These are phyloP conservation scores for Alouatta palliata DNA, from an alignment of 2,113 vertebrate species.

Conservation along the genomic window DNA sequence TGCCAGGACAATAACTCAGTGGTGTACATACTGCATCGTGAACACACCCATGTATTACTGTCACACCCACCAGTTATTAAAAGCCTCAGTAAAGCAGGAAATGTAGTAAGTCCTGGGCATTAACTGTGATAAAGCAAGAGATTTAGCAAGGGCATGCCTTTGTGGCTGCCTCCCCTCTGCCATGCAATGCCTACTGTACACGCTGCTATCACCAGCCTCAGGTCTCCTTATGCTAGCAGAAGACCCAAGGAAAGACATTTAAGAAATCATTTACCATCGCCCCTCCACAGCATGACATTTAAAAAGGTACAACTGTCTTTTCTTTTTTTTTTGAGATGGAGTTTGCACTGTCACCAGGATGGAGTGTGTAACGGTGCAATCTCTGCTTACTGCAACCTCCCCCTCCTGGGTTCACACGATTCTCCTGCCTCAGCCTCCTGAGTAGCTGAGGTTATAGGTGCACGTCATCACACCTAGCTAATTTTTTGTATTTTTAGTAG, in stretches of 20 bases:
- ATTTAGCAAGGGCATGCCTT: not conserved
- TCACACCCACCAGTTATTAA: conserved; percentile 69
- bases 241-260: not conserved
- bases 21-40: not conserved
- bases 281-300: not conserved
- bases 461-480: not conserved
- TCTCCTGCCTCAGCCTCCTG: not conserved
- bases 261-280: not conserved
- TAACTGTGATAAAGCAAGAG: not conserved
- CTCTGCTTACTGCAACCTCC: not conserved
- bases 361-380: not conserved
- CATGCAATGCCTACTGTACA: not conserved
- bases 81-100: conserved; percentile 46
- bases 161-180: not conserved
- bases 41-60: conserved; percentile 32
- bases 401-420: not conserved
- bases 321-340: not conserved
- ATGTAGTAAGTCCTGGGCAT: not conserved
- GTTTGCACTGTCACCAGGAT: not conserved
- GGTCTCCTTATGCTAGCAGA: not conserved
- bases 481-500: too few relatives aligned
- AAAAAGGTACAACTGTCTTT: not conserved
- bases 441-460: not conserved
- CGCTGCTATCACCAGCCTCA: not conserved
- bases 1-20: conserved; percentile 73